phyloP scores from a whole-genome alignment of 2,888 invertebrate genomes.

The Apodemia mormo region DNA sequence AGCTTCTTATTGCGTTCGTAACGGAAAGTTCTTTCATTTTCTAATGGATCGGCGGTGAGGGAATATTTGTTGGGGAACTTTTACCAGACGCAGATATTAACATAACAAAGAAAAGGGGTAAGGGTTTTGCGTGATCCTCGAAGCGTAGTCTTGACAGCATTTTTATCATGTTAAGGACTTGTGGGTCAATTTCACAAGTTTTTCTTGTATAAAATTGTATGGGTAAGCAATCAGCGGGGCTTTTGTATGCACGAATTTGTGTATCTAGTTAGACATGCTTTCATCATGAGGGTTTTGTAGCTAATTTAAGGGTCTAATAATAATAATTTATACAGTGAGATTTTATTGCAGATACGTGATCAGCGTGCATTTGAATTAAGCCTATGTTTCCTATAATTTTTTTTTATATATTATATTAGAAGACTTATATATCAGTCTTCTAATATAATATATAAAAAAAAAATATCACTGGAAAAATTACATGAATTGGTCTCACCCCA shows the following conservation, averaged over 20 bases:
- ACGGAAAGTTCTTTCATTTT: constrained; percentile 72
- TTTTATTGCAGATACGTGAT: neutral
- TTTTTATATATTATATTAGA: too few relatives aligned
- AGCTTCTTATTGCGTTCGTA: constrained; percentile 56
- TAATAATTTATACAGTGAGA: neutral
- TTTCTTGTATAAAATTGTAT: constrained; percentile 53
- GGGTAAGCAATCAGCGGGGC: constrained; percentile 51
- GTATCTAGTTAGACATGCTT: constrained; percentile 1
- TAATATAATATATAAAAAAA: too few relatives aligned
- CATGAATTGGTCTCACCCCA: too few relatives aligned
- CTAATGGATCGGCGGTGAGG: constrained; percentile 63
- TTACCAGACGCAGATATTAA: constrained; percentile 66
- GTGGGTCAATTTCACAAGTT: constrained; percentile 65
- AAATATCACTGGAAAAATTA: too few relatives aligned
- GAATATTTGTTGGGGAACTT: constrained; percentile 70
- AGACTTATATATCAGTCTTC: too few relatives aligned
- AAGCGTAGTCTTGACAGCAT: constrained; percentile 68
- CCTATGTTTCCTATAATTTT: neutral
- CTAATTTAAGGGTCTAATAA: neutral
- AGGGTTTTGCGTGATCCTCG: constrained; percentile 57
- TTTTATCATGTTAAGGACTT: constrained; percentile 66
- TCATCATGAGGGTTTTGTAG: neutral
- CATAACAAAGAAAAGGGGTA: constrained; percentile 71
- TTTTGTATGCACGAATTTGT: constrained; percentile 11
- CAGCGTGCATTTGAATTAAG: neutral